phyloP scores from a whole-genome alignment of 2,797 vertebrate species.

The Bradypodion pumilum region DNA sequence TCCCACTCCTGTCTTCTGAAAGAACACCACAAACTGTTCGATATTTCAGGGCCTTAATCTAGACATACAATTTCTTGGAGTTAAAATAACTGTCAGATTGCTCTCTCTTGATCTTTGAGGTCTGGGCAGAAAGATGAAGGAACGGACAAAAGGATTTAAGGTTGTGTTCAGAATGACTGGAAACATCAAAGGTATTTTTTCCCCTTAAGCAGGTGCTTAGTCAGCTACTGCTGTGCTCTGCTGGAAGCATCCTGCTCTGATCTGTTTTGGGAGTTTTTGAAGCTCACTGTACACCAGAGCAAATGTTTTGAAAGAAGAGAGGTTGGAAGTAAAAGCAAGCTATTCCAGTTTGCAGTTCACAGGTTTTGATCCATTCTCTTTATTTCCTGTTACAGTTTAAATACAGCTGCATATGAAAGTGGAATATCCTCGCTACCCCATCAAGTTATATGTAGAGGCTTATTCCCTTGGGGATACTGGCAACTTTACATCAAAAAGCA shows the following conservation, averaged over 20 bases:
- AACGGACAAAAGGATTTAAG: background rate
- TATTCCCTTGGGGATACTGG: background rate
- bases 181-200: background rate
- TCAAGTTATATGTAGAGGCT: background rate
- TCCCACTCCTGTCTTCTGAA: background rate
- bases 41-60: background rate
- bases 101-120: background rate
- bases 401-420: background rate
- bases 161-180: background rate
- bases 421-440: background rate
- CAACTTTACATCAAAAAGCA: background rate
- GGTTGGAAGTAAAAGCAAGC: background rate
- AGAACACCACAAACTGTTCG: background rate
- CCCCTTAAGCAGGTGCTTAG: background rate
- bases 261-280: slow-evolving; percentile 7
- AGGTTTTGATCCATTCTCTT: background rate
- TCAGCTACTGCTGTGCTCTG: slow-evolving; percentile 3
- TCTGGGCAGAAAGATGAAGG: slow-evolving; percentile 4
- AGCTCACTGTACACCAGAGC: background rate
- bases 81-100: background rate
- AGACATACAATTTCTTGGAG: background rate
- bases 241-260: background rate
- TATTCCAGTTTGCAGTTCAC: background rate
- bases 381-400: background rate
- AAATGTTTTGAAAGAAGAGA: slow-evolving; percentile 23